Base-by-base conservation (phyloP, 2,797 vertebrate species). In the Peromyscus melanophrys region DNA sequence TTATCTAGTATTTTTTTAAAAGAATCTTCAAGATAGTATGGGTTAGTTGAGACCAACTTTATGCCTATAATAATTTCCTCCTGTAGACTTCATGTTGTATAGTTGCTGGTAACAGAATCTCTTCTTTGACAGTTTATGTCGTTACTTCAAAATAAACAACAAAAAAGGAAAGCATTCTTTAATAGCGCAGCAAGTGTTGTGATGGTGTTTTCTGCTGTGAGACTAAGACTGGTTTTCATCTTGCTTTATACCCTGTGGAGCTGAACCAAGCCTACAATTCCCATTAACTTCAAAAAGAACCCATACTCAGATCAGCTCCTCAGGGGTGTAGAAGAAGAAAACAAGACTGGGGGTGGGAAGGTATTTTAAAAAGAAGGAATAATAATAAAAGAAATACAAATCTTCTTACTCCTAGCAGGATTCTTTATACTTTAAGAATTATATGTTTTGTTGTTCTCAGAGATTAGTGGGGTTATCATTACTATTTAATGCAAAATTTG, bases 121-220 rank as follows among this genome's bases (percentile, higher is more conserved):
- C 37, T 73, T 95, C 14, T 37, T 82, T 89, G 65, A 89, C 23
- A 63, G 17, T 89, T 90, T 81, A 89, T 94, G 34, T 87, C 46
- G 75, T 97, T 73, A 52, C 46, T 92, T 92, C 65, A 86, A 95
- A 96, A 92, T 73, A 86, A 94, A 86, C 19, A 95, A 94, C 57
- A 91, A 94, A 96, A 92, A 65, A 34, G 23, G 8, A 85, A 63
- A 81, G 34, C n/a, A 89, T 46, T 82, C 6, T 46, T 92, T 97
- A 92, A 94, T 52, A 95, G 81, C 81, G 87, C 69, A 92, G 86
- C 63, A 37, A 87, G 55, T 34, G 46, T 71, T 78, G 2, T 73
- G 82, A 52, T 63, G 59, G 5, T 75, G 29, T 90, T 90, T 94
- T 94, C 55, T 82, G 6, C 29, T 61, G 14, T 25, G 92, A 97